phyloP scores from a whole-genome alignment of 2,888 invertebrate genomes.

The Didymodactylos carnosus region DNA sequence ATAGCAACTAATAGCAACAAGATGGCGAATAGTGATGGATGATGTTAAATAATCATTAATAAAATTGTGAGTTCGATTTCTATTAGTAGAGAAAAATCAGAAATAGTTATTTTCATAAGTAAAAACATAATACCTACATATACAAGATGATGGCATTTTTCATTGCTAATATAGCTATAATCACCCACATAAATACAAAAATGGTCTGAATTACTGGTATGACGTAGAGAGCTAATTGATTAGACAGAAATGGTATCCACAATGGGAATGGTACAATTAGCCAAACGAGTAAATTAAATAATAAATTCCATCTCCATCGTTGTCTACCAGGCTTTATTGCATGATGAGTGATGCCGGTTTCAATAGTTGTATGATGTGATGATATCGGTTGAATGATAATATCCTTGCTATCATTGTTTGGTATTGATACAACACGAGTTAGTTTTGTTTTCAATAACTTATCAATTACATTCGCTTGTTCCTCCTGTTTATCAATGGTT shows the following conservation, averaged over 20 bases:
- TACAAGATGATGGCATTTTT: not conserved
- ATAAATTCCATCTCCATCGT: not conserved
- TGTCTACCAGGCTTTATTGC: not conserved
- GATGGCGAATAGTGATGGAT: not conserved
- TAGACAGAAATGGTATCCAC: not conserved
- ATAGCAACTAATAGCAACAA: not conserved
- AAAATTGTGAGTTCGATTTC: not conserved
- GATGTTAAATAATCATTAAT: not conserved
- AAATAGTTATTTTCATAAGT: too few species aligned
- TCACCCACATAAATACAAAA: not conserved
- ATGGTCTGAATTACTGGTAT: not conserved
- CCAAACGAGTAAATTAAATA: not conserved
- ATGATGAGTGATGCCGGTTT: not conserved
- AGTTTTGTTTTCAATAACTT: not conserved
- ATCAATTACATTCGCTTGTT: not conserved
- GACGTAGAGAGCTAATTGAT: not conserved
- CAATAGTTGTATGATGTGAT: not conserved
- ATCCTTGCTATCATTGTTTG: not conserved
- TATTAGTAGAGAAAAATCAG: not conserved
- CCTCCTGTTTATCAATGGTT: not conserved
- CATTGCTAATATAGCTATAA: not conserved
- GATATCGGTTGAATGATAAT: not conserved
- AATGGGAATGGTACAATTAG: not conserved
- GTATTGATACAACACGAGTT: not conserved
- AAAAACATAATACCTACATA: too few species aligned